phyloP scores from a whole-genome alignment of 2,888 invertebrate genomes.

The Elegia similella region DNA sequence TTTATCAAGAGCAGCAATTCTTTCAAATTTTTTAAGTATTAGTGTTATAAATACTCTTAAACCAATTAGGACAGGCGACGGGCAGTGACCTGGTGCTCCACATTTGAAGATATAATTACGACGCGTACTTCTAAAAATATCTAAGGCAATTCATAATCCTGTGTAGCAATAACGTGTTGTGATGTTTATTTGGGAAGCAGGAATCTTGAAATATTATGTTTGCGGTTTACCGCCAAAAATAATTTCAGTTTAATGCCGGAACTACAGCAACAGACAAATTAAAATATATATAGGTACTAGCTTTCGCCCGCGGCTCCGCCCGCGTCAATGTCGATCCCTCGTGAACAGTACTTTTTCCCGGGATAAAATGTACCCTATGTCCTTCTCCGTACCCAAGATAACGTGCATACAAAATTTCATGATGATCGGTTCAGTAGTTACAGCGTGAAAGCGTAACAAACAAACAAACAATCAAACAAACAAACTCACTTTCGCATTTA shows the following conservation, averaged over 20 bases:
- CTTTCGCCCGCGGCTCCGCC: no score
- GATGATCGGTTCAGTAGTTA: no score
- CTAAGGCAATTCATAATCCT: slow-evolving; percentile 17
- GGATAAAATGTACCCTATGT: no score
- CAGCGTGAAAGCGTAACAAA: no score
- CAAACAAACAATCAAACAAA: no score
- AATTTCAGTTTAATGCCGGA: background rate
- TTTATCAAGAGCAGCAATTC: background rate
- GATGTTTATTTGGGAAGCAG: background rate
- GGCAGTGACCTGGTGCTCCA: slow-evolving; percentile 42
- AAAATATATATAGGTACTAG: background rate
- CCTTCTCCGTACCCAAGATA: no score
- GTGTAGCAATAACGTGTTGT: background rate
- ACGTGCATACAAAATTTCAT: no score
- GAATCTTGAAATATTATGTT: background rate
- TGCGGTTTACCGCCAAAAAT: slow-evolving; percentile 4
- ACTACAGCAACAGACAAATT: background rate
- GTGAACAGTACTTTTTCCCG: no score
- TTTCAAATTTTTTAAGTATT: background rate
- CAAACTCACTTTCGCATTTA: no score
- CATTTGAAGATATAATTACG: slow-evolving; percentile 58
- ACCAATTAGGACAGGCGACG: slow-evolving; percentile 26
- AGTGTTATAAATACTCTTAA: slow-evolving; percentile 2
- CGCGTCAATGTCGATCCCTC: no score
- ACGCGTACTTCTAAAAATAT: slow-evolving; percentile 47